Base-by-base conservation (phyloP, 2,888 invertebrate species). In the Sphecodes monilicornis region DNA sequence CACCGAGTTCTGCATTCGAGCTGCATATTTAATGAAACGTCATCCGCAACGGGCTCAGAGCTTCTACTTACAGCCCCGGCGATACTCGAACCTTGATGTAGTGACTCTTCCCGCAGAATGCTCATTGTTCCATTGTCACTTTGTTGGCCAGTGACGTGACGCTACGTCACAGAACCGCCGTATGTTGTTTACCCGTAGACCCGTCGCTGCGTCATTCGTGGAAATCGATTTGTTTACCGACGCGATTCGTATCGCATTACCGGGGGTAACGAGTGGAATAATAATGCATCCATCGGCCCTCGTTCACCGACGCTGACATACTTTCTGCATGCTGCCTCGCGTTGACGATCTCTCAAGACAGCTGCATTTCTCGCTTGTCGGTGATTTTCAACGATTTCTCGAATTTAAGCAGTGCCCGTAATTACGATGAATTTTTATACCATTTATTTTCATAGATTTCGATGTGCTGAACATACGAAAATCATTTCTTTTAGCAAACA, bases 41-140 rank as follows among this genome's bases (percentile, higher is more conserved):
- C 83, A 83, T 57, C 57, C 76, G 72, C 76, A 72, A 36, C 68
- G 76, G 76, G 29, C 46, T 76, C 76, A 57, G 46, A n/a, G 60
- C 16, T 16, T 26, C 26, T 83, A 83, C 83, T 83, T 83, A 66
- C 84, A 57, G 8, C 39, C 72, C 41, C 54, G n/a, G 22, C 10
- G 39, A 29, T 68, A 68, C 83, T 83, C 83, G 83, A 76, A 69
- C 76, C 26, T 76, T 83, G 83, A 83, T 83, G 83, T 83, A 83
- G 83, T 82, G 83, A 83, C 83, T 83, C 83, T 83, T 83, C 83
- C n/a, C 75, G 72, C 41, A n/a, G 57, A 66, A 83, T 83, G 83
- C 83, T 82, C 82, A 83, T 83, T 83, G 83, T 83, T 68, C 83
- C 68, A 60, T 83, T 83, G 83, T 83, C 83, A 83, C 83, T 83